Percentiles rank a stretch among this genome's conserved stretches.
phyloP scores from a whole-genome alignment of 2,797 vertebrate species.

The Squalus acanthias region DNA sequence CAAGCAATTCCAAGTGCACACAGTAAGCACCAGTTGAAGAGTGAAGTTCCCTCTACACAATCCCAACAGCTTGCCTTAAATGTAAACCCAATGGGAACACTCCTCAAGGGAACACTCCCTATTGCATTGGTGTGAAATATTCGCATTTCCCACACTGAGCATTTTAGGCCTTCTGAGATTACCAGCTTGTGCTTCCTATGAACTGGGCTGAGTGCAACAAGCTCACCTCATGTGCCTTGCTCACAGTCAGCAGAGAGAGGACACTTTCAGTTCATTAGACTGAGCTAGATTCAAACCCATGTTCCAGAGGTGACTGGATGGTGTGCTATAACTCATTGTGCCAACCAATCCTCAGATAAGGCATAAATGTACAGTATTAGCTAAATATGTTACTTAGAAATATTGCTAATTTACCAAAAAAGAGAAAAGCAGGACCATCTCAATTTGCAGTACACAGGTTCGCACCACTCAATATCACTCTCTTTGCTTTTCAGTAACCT shows the following conservation, averaged over 20 bases:
- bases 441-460: background rate
- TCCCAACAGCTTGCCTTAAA: background rate
- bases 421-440: background rate
- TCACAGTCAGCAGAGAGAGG: background rate
- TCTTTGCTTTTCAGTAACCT: background rate
- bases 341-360: background rate
- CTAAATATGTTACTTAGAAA: background rate
- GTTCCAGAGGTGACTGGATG: background rate
- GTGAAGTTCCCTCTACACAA: background rate
- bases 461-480: background rate
- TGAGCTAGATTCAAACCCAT: no score
- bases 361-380: background rate
- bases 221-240: background rate
- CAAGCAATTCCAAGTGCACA: background rate
- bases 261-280: background rate
- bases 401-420: background rate
- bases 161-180: background rate
- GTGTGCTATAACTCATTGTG: background rate
- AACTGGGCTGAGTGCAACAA: background rate
- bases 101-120: background rate
- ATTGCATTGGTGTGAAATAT: background rate
- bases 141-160: background rate
- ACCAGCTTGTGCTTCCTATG: background rate
- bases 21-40: background rate
- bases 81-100: background rate